These are phyloP conservation scores for Drosophila parthenogenetica DNA, from an alignment of 2,888 invertebrate species.

Conservation along the genomic window DNA sequence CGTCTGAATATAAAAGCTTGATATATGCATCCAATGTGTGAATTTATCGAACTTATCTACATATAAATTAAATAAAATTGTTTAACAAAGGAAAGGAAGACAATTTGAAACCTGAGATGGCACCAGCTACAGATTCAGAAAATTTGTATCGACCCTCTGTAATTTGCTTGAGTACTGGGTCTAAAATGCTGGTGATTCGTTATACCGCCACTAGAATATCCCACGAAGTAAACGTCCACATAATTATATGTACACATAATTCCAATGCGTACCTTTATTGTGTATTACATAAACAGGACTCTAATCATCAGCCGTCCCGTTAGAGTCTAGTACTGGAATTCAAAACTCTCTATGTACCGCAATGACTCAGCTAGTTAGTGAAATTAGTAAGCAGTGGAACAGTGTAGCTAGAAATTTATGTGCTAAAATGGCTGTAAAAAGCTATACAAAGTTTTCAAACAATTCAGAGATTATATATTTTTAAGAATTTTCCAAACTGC, in stretches of 20 bases:
- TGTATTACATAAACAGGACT: conserved; percentile 4
- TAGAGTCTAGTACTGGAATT: neutral
- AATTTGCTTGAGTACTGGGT: neutral
- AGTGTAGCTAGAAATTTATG: no score
- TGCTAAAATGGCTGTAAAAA: no score
- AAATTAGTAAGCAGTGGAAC: neutral
- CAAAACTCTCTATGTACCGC: neutral
- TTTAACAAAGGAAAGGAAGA: no score
- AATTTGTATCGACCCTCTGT: neutral
- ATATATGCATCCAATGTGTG: no score
- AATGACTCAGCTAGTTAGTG: neutral
- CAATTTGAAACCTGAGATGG: no score
- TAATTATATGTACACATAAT: conserved; percentile 6
- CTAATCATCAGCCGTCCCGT: neutral
- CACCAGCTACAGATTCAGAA: no score
- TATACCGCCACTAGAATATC: neutral
- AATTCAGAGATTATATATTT: no score
- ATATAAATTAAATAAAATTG: no score
- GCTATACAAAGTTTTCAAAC: no score
- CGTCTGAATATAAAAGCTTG: no score
- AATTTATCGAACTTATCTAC: no score
- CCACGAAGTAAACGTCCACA: conserved; percentile 1
- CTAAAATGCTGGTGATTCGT: neutral
- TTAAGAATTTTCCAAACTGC: no score
- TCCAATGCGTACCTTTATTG: conserved; percentile 1